Percentiles rank a stretch among this genome's conserved stretches.
Evolutionary conservation across 2,888 invertebrate species (phyloP).

Genomic region (Steinernema hermaphroditum): DNA sequence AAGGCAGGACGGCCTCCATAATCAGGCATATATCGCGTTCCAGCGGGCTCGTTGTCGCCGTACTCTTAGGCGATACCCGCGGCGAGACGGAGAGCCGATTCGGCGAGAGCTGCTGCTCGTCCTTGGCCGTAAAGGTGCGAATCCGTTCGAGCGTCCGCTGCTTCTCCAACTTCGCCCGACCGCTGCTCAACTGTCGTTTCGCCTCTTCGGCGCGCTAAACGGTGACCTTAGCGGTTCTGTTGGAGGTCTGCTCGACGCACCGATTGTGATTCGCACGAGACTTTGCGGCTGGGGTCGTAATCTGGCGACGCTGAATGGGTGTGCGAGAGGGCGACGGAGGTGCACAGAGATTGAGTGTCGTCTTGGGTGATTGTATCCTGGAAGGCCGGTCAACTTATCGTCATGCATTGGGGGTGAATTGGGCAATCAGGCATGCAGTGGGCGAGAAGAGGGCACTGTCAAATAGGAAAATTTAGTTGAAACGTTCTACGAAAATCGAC

Average conservation of each 20-base stretch:
- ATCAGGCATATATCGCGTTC: constrained; percentile 42
- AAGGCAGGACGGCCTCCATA: constrained; percentile 39
- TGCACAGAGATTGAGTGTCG: constrained; percentile 20
- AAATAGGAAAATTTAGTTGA: too few species aligned
- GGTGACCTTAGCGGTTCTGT: not conserved
- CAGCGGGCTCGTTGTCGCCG: constrained; percentile 5
- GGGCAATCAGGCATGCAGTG: not conserved
- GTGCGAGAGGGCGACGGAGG: constrained; percentile 8
- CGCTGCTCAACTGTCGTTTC: constrained; percentile 35
- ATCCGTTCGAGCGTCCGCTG: constrained; percentile 38
- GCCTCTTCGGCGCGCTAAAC: constrained; percentile 38
- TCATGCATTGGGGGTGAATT: not conserved
- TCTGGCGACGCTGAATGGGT: constrained; percentile 6
- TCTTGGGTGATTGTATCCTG: constrained; percentile 27
- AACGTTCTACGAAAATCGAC: too few species aligned
- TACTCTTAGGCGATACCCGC: not conserved
- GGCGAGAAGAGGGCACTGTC: not conserved
- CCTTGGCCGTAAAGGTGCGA: constrained; percentile 36
- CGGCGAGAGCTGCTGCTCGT: constrained; percentile 12
- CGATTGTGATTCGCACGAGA: not conserved
- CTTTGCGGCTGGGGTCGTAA: not conserved
- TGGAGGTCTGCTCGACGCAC: not conserved
- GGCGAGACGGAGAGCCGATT: not conserved
- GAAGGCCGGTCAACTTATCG: not conserved
- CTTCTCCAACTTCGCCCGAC: constrained; percentile 38